A percentile compares a stretch with the other conserved stretches of the same genome.
phyloP scores from a whole-genome alignment of 64 coral and sea anemone genomes.

The Porites lutea region DNA sequence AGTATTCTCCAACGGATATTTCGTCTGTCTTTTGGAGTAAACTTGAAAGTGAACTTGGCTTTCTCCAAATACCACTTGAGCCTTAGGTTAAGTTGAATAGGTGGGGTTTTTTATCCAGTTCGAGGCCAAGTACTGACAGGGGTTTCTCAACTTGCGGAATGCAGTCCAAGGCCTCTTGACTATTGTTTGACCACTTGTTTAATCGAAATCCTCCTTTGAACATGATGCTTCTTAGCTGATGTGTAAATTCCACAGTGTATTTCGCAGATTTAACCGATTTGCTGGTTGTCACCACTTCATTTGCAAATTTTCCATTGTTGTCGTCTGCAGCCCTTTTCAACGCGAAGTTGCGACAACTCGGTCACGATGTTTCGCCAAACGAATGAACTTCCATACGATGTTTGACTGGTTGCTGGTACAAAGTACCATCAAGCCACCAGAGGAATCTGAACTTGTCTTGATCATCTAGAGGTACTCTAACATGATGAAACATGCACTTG shows the following conservation, averaged over 20 bases:
- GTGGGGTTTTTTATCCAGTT: conserved; percentile 43
- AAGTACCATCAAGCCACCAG: no score
- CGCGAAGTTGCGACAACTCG: no score
- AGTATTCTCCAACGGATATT: conserved; percentile 39
- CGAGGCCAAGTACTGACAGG: not conserved
- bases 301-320: not conserved
- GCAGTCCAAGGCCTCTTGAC: not conserved
- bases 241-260: not conserved
- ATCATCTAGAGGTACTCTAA: no score
- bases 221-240: not conserved
- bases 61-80: conserved; percentile 5
- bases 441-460: no score
- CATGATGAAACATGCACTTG: no score
- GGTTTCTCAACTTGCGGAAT: conserved; percentile 9
- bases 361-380: no score
- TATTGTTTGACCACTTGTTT: conserved; percentile 2
- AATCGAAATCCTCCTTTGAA: conserved; percentile 12
- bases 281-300: not conserved
- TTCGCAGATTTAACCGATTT: not conserved
- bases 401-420: no score
- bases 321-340: not conserved
- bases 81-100: conserved; percentile 3
- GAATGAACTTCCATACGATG: no score
- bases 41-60: not conserved
- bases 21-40: not conserved